Base-by-base conservation (phyloP, 1,140 invertebrate species). In the Phymastichus coffea region DNA sequence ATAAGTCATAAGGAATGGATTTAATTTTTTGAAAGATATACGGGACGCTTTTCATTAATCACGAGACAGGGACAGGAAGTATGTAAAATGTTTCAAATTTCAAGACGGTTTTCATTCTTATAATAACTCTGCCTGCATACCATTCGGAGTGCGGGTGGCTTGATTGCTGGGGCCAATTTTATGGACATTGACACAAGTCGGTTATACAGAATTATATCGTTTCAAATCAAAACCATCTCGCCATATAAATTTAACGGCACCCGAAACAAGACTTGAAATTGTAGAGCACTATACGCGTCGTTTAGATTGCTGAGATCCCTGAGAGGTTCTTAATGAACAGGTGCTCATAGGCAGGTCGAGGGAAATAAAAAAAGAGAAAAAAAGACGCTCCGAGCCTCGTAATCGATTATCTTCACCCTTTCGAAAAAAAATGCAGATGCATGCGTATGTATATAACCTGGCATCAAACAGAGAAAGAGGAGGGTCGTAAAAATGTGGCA, bases 61-160 rank as follows among this genome's bases (percentile, higher is more conserved):
- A 7, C 9, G 37, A n/a, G 37, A n/a, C 37, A n/a, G 7, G 37
- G n/a, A n/a, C 4, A 38, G 4, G n/a, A 8, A 38, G 15, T n/a
- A 38, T 38, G 15, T 14, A 38, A n/a, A 38, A 6, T 15, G 6
- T 28, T 28, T 26, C 25, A 3, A 25, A 44, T 8, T 28, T 23
- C 25, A 2, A 12, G 10, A 41, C 4, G 14, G 23, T 22, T 19
- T 43, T 51, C 12, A 40, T 40, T 12, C 49, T 23, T 40, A 52
- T 40, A n/a, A n/a, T 52, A 30, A 40, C 69, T 64, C 68, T 78
- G 80, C 78, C 78, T 81, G 78, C 64, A 79, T 73, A 64, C n/a
- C 76, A 76, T 70, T 80, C 78, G 65, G 80, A 76, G 66, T 73
- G 73, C 66, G 77, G 69, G 72, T 76, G 74, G 74, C 75, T 76